These are phyloP conservation scores for Nanorana parkeri DNA, from an alignment of 2,113 vertebrate species.

Conservation along the genomic window DNA sequence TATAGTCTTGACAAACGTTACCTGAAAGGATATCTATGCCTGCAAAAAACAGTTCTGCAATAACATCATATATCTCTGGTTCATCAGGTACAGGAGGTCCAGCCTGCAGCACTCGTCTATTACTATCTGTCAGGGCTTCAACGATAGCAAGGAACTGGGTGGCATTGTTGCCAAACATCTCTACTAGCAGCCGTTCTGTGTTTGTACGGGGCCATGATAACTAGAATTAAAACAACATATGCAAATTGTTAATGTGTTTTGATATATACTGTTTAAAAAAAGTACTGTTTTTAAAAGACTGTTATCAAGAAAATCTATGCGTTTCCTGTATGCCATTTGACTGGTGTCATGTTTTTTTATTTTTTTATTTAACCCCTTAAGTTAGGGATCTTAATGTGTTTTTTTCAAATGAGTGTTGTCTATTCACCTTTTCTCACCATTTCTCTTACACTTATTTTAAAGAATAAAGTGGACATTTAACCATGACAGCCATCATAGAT, in stretches of 20 bases:
- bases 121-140: conserved; percentile 83
- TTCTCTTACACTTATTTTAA: too few species aligned
- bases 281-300: too few species aligned
- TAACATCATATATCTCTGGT: conserved; percentile 74
- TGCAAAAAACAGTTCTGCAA: conserved; percentile 84
- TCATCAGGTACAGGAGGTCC: conserved; percentile 74
- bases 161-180: conserved; percentile 83
- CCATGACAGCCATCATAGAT: too few species aligned
- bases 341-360: too few species aligned
- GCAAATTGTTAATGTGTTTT: background rate
- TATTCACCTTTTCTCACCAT: too few species aligned
- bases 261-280: too few species aligned
- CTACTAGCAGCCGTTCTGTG: conserved; percentile 78
- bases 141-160: conserved; percentile 85
- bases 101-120: conserved; percentile 69
- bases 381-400: too few species aligned
- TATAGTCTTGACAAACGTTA: conserved; percentile 61
- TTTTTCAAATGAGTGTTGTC: too few species aligned
- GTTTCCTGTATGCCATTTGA: too few species aligned
- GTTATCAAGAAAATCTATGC: too few species aligned
- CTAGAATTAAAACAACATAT: conserved; percentile 66
- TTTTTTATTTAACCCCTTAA: too few species aligned
- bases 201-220: conserved; percentile 76
- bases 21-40: conserved; percentile 86
- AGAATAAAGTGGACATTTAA: too few species aligned